These are phyloP conservation scores for Bombus polaris DNA, from an alignment of 1,140 invertebrate species.

Conservation along the genomic window DNA sequence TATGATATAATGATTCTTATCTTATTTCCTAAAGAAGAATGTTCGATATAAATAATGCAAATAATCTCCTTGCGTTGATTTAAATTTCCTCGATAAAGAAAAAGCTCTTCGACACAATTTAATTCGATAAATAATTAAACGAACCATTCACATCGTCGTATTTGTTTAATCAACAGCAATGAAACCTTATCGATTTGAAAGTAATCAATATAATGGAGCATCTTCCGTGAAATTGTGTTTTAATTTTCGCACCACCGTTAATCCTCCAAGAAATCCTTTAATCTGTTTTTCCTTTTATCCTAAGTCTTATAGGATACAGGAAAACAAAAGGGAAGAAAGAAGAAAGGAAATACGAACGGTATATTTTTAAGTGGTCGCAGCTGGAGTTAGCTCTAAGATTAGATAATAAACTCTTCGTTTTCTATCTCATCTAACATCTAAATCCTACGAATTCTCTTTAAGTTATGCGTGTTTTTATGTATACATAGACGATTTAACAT, in stretches of 20 bases:
- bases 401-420: constrained; percentile 56
- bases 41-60: too few species aligned
- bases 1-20: too few species aligned
- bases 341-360: constrained; percentile 32
- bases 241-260: background rate
- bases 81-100: background rate
- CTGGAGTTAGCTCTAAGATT: constrained; percentile 63
- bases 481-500: too few species aligned
- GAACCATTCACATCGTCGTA: background rate
- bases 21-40: too few species aligned
- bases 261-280: background rate
- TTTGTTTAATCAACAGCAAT: background rate
- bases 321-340: background rate
- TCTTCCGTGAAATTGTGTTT: constrained; percentile 5
- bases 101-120: background rate
- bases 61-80: background rate
- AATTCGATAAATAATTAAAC: background rate
- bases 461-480: too few species aligned
- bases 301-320: background rate
- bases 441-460: constrained; percentile 36
- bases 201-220: background rate
- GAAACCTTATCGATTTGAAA: background rate
- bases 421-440: constrained; percentile 19
- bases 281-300: constrained; percentile 21
- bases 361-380: constrained; percentile 66